Evolutionary conservation across 1,140 invertebrate genomes (phyloP).

Genomic region (Drepana arcuata): DNA sequence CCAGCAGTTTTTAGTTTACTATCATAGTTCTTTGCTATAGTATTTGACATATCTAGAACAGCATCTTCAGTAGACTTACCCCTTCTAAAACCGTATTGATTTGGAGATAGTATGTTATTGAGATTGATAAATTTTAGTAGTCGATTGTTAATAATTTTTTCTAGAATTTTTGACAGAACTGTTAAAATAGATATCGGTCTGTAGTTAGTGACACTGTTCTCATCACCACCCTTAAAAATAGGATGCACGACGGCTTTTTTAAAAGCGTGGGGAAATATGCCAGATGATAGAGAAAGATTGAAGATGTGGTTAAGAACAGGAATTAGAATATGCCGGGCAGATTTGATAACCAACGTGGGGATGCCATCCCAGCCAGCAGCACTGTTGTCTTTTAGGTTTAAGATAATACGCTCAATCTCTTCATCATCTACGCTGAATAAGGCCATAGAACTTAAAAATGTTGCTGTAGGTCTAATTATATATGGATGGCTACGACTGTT

Average conservation of each 20-base stretch:
- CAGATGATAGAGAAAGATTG: background rate
- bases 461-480: background rate
- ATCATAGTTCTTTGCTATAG: background rate
- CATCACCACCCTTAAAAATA: background rate
- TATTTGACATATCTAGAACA: background rate
- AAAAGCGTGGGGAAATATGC: background rate
- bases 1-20: background rate
- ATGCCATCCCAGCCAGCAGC: background rate
- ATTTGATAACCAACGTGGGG: background rate
- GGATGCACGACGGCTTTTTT: background rate
- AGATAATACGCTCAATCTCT: background rate
- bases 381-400: background rate
- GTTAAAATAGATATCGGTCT: slow-evolving; percentile 2
- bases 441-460: no score
- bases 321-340: background rate
- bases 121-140: background rate
- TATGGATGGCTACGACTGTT: background rate
- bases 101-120: background rate
- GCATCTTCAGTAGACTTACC: background rate
- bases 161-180: slow-evolving; percentile 9
- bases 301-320: background rate
- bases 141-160: slow-evolving; percentile 9
- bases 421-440: background rate
- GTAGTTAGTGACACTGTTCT: background rate
- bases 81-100: slow-evolving; percentile 1